Evolutionary conservation across 64 coral and sea anemone species (phyloP).

Genomic region (Trachythela sp.): DNA sequence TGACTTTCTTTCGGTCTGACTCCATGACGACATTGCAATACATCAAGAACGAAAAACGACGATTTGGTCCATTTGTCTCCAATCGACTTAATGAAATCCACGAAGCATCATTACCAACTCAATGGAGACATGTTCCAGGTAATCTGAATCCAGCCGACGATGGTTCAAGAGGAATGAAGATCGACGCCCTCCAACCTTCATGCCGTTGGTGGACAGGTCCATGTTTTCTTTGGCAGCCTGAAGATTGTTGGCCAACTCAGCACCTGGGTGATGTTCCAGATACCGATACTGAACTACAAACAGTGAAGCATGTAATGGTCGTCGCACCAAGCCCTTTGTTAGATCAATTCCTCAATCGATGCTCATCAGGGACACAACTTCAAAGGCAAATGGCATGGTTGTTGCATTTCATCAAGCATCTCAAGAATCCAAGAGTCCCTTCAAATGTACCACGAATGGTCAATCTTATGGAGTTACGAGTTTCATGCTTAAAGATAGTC

Average conservation of each 20-base stretch:
- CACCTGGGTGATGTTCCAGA: constrained; percentile 21
- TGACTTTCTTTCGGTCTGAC: constrained; percentile 24
- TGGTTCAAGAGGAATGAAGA: constrained; percentile 23
- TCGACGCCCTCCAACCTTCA: constrained; percentile 18
- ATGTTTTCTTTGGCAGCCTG: constrained; percentile 4
- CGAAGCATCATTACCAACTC: not conserved
- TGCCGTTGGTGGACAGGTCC: constrained; percentile 49
- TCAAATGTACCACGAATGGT: not conserved
- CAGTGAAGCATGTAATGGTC: not conserved
- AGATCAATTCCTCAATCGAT: not conserved
- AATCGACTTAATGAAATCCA: constrained; percentile 19
- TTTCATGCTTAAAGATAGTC: not conserved
- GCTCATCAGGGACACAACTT: not conserved
- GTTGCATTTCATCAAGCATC: not conserved
- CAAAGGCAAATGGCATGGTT: constrained; percentile 10
- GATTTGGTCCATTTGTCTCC: constrained; percentile 37
- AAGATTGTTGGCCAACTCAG: constrained; percentile 29
- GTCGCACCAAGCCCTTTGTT: not conserved
- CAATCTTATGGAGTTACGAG: not conserved
- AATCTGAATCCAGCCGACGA: constrained; percentile 43
- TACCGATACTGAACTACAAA: constrained; percentile 36
- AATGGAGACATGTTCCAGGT: constrained; percentile 31
- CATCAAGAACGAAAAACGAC: constrained; percentile 38
- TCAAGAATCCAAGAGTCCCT: not conserved
- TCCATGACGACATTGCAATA: constrained; percentile 38